Evolutionary conservation across 2,113 vertebrate genomes (phyloP), one percentile per base, ranked within the genome.

Genomic region (Dasyurus viverrinus): DNA sequence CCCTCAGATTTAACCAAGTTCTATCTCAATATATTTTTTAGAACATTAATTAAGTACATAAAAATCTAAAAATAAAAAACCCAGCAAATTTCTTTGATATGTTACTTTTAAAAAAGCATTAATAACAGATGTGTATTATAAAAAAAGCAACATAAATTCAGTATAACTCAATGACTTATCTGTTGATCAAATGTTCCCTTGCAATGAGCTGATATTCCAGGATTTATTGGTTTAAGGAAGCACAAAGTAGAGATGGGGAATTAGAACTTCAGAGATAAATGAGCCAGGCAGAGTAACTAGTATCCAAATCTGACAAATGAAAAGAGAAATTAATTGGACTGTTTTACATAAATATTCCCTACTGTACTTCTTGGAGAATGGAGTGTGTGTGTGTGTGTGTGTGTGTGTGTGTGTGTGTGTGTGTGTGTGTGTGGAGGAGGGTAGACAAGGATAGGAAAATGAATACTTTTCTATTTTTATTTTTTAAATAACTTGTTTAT

Each of bases 211-310:
- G 68, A 94, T 98, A 96, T 50, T 91, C 93, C 96, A 94, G 93
- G 94, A 98, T 95, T 96, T 98, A 91, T 95, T 98, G 47, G 93
- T 97, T 52, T 55, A 98, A 97, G 94, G 97, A 94, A 96, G 90
- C 95, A 91, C 92, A 98, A 54, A 97, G 30, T 97, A 98, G 93
- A 97, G 96, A 92, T 54, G 90, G 93, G 97, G 97, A 98, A 92
- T 90, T 98, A 97, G 95, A 96, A 25, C 53, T 97, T 97, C 92
- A 97, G 92, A 93, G 0, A 89, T 96, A 16, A 90, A 98, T 93
- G 96, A 98, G 60, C 89, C 96, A 98, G 95, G 96, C 92, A 96
- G 93, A 97, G 92, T 93, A 97, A 95, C 96, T 98, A 98, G 95
- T 95, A 14, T 91, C 57, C 90, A 95, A 94, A 91, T 76, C 27